Evolutionary conservation across 2,888 invertebrate genomes (phyloP), one percentile per base, ranked within the genome.

Genomic region (Andrena dorsata): DNA sequence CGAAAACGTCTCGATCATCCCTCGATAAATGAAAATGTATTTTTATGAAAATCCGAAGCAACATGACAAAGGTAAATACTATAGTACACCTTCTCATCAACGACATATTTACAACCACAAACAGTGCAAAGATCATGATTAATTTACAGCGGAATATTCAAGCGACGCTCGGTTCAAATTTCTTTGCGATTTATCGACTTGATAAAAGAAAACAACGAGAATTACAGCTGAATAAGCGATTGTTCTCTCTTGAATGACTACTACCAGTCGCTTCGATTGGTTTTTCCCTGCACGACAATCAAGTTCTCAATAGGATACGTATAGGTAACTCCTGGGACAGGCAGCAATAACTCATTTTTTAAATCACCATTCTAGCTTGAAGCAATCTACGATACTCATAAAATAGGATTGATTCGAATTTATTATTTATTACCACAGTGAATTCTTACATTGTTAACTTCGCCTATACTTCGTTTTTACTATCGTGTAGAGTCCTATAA

Each of bases 311-410:
- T 68, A 35, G 58, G 23, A 60, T 53, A 41, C 41, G 16, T 41
- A 41, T 16, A 41, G 16, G 20, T 51, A 64, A 64, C 72, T 28
- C 53, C 13, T 28, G 71, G 35, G 75, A 64, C 51, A 49, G 63
- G 56, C 65, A 26, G 60, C 66, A 66, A 53, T 79, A 63, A 61
- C 16, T 66, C 65, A 30, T 49, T 56, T 78, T 41, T 47, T 77
- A 51, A 63, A 68, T 63, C 69, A 26, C 63, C 20, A 16, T 53
- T 32, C 66, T 68, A 56, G 70, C 30, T 75, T 41, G 28, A 53
- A 60, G 61, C 66, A 68, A 60, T 74, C 61, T 16, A 16, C 30
- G 73, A 23, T 41, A 41, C 72, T 68, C 35, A n/a, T 49, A 23
- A 65, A 73, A 30, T 23, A 65, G 35, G 20, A 20, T 65, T 71